Evolutionary conservation across 2,888 invertebrate species (phyloP), one percentile per base, ranked within the genome.

Genomic region (Amblyjoppa fuscipennis): DNA sequence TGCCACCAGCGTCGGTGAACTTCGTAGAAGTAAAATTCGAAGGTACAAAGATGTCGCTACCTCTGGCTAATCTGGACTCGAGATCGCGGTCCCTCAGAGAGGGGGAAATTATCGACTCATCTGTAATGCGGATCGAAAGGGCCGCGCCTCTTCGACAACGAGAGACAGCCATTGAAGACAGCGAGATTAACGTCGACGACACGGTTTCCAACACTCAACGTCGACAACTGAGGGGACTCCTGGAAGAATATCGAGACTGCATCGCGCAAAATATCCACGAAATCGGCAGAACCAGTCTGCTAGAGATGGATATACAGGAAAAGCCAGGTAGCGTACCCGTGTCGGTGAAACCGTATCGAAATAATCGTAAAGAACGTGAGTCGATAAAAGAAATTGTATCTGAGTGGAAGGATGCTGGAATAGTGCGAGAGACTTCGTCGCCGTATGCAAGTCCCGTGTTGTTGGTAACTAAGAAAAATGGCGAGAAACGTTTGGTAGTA

Each of bases 371-470:
- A 13, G 84, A 87, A 38, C 85, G 87, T 9, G 80, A 76, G n/a
- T 61, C 49, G 3, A 87, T 89, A 7, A 79, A 64, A 28, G 28
- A 81, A 31, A 86, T 87, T 20, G 81, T 88, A 13, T n/a, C 61
- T 0, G 86, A 89, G 7, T 87, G 85, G 87, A 75, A 79, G 73
- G 25, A 61, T 7, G 76, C 76, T 3, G 88, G 88, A 5, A 78
- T 89, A 7, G 83, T 84, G 7, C 31, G 74, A 16, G 82, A 87
- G 49, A 77, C 81, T 0, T 61, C 70, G 9, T 81, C 79, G 2
- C 66, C 78, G 0, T 84, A 75, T 51, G 84, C 82, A 13, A 84
- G 84, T 41, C 81, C 82, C 0, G 80, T 86, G 11, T 31, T 84
- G 13, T 13, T 86, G 11, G 82, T 86, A 3, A 20, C 11, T 0